Conservation (phyloP, 2,797 vertebrate genomes). For the Acanthurus tractus region DNA sequence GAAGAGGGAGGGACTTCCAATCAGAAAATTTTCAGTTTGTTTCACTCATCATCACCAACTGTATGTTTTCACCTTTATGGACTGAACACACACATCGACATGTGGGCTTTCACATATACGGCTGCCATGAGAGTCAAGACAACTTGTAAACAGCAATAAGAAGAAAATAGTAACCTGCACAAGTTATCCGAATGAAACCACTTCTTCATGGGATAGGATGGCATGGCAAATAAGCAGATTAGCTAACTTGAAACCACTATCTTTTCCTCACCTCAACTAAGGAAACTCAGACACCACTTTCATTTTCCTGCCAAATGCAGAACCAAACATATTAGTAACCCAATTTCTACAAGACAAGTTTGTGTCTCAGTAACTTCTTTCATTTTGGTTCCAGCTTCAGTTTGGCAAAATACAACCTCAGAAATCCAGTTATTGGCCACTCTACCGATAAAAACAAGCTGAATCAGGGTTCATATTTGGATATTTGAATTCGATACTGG, state of each 20-base stretch:
- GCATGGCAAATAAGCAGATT: background rate
- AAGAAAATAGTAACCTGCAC: too few relatives aligned
- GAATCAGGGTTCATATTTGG: background rate
- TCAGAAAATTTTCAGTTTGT: too few relatives aligned
- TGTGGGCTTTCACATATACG: too few relatives aligned
- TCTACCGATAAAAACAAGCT: background rate
- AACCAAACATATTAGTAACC: constrained; percentile 1
- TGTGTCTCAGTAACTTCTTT: background rate
- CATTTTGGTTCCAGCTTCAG: background rate
- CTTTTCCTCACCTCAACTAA: background rate
- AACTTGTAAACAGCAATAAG: too few relatives aligned
- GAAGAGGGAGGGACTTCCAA: too few relatives aligned
- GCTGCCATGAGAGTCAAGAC: too few relatives aligned
- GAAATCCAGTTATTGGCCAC: background rate
- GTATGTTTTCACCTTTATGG: too few relatives aligned
- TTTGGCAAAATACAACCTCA: constrained; percentile 2
- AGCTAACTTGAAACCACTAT: background rate
- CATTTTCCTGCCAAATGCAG: background rate
- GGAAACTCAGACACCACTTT: background rate
- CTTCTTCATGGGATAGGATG: too few relatives aligned
- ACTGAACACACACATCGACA: too few relatives aligned
- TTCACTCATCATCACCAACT: too few relatives aligned
- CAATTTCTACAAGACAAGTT: background rate
- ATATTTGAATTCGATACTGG: background rate
- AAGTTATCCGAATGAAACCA: too few relatives aligned